Evolutionary conservation across 2,888 invertebrate species (phyloP), one percentile per base, ranked within the genome.

Genomic region (Diplolepis rosae): DNA sequence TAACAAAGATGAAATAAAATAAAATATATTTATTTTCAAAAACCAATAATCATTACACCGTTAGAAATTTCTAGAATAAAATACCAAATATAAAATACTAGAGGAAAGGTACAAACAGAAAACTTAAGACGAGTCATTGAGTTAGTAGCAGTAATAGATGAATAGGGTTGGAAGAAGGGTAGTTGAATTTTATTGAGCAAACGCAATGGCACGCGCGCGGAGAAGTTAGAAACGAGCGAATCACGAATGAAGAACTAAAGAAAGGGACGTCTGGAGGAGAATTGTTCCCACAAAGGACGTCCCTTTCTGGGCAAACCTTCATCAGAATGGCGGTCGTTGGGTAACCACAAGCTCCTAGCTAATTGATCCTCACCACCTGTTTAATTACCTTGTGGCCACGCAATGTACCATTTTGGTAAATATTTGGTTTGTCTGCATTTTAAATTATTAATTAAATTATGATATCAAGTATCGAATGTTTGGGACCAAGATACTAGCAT

Each of bases 321-420:
- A 73, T 75, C 69, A 73, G 76, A 77, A 84, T 79, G 77, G 83
- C 75, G 81, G 84, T 81, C 75, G 79, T 70, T 72, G 74, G 76
- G 74, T 70, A 52, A 78, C 85, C 83, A 72, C 85, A 83, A 83
- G 81, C 84, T 84, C 80, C 84, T 85, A 76, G 80, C 82, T 83
- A 85, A 85, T 85, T 84, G 76, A 85, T 85, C 78, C 80, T 75
- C 79, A 82, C 81, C 76, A 80, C 82, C 68, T 66, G 74, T 70
- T 84, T 82, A 80, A 85, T 85, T 82, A 85, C 79, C 75, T 51
- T 68, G 67, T 28, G 76, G 68, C 54, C 35, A 68, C 45, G 22
- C 45, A 66, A 66, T 35, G 22, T n/a, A 39, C 56, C 39, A 6
- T 61, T 39, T 61, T 39, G 24, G 6, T 22, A n/a, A 61, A 61